Evolutionary conservation across 2,113 vertebrate species (phyloP).

Genomic region (Morone chrysops): DNA sequence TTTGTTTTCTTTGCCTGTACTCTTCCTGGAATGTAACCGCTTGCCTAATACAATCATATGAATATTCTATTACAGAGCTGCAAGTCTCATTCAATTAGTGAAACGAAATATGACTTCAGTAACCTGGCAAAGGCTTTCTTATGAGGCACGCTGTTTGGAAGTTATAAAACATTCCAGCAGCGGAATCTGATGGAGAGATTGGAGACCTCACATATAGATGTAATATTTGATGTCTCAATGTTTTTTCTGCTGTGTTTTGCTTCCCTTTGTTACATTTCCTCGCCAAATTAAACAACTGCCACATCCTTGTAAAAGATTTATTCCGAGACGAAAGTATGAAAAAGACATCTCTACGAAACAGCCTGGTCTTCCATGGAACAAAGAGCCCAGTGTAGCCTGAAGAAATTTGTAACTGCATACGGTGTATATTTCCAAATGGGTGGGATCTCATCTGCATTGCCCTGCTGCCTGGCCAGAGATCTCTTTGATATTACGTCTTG

Average conservation of each 20-base stretch:
- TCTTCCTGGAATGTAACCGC: slow-evolving; percentile 25
- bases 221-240: slow-evolving; percentile 26
- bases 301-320: slow-evolving; percentile 47
- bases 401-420: slow-evolving; percentile 59
- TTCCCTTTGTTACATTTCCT: slow-evolving; percentile 37
- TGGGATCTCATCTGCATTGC: slow-evolving; percentile 62
- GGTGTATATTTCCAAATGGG: slow-evolving; percentile 63
- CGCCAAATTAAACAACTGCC: slow-evolving; percentile 66
- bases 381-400: slow-evolving; percentile 65
- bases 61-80: slow-evolving; percentile 33
- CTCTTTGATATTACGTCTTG: slow-evolving; percentile 58
- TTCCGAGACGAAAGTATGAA: slow-evolving; percentile 35
- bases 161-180: slow-evolving; percentile 25
- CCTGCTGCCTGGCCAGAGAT: slow-evolving; percentile 36
- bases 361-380: slow-evolving; percentile 53
- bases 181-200: slow-evolving; percentile 24
- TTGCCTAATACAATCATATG: slow-evolving; percentile 26
- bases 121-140: slow-evolving; percentile 1
- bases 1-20: slow-evolving; percentile 21
- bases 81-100: slow-evolving; percentile 32
- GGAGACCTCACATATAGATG: slow-evolving; percentile 51
- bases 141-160: background rate
- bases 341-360: slow-evolving; percentile 25
- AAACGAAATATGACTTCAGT: slow-evolving; percentile 19
- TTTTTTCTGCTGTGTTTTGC: slow-evolving; percentile 30